These are phyloP conservation scores for Squalus acanthias DNA, from an alignment of 2,797 vertebrate genomes.

Conservation along the genomic window DNA sequence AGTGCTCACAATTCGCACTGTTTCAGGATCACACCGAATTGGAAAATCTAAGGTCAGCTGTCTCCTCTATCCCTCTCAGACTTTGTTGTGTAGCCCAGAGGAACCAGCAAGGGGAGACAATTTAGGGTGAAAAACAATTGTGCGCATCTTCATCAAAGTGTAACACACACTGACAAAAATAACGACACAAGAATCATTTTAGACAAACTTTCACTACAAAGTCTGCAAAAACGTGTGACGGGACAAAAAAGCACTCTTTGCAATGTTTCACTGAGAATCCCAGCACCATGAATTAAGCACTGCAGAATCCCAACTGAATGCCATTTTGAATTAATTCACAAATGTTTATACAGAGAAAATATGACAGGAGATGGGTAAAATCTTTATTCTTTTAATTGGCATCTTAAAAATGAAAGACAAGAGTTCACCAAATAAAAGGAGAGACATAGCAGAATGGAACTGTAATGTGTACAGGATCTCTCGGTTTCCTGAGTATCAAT, in stretches of 20 bases:
- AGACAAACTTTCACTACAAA: not conserved
- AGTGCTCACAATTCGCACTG: not conserved
- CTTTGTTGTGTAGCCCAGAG: not conserved
- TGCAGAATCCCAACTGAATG: not conserved
- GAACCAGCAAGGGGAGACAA: not conserved
- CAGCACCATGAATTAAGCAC: not conserved
- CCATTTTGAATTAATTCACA: not conserved
- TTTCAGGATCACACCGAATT: not conserved
- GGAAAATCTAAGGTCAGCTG: not conserved
- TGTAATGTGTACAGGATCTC: not conserved
- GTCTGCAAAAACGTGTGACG: not conserved
- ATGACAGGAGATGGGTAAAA: not conserved
- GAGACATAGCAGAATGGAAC: not conserved
- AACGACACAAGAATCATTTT: not conserved
- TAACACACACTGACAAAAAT: no score
- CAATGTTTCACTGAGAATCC: not conserved
- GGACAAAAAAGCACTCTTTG: not conserved
- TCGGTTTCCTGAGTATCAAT: not conserved
- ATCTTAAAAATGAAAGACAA: not conserved
- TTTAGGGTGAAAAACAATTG: not conserved
- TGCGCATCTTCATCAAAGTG: not conserved
- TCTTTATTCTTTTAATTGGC: not conserved
- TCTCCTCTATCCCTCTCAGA: not conserved
- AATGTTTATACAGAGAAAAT: not conserved
- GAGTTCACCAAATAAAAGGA: not conserved